phyloP scores from a whole-genome alignment of 2,888 invertebrate genomes.

The Harmothoe impar region DNA sequence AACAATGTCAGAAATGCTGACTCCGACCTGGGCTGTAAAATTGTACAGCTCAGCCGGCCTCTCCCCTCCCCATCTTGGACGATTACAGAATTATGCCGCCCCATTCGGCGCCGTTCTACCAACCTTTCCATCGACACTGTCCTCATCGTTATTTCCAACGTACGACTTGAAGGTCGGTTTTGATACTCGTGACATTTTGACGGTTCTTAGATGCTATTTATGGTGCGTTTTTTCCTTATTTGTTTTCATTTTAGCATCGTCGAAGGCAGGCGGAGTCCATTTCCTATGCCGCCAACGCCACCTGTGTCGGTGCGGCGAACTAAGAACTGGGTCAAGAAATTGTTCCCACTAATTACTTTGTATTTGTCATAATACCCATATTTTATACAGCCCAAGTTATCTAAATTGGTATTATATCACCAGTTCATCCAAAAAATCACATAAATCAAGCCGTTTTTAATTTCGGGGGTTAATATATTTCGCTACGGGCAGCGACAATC shows the following conservation, averaged over 20 bases:
- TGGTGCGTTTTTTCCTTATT: conserved; percentile 34
- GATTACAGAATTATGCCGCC: neutral
- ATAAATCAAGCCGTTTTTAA: no score
- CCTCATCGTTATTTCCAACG: conserved; percentile 32
- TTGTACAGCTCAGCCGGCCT: neutral
- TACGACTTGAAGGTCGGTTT: conserved; percentile 56
- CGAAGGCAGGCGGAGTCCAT: conserved; percentile 56
- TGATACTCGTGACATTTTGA: conserved; percentile 30
- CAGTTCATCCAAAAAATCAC: no score
- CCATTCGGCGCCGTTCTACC: neutral
- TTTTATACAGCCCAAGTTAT: no score
- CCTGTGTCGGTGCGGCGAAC: neutral
- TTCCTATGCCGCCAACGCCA: conserved; percentile 50
- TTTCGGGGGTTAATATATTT: no score
- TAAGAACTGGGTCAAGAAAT: neutral
- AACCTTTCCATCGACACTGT: conserved; percentile 47
- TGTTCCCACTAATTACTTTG: no score
- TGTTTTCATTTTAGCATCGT: conserved; percentile 53
- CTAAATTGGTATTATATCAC: no score
- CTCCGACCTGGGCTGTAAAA: no score
- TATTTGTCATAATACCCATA: no score
- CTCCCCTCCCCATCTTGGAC: neutral
- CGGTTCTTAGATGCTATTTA: conserved; percentile 39
- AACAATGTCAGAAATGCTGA: no score
- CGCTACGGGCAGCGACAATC: no score